Percentiles rank a stretch among this genome's conserved stretches.
Conservation (phyloP, 2,888 invertebrate species). For the Leptinotarsa juncta region DNA sequence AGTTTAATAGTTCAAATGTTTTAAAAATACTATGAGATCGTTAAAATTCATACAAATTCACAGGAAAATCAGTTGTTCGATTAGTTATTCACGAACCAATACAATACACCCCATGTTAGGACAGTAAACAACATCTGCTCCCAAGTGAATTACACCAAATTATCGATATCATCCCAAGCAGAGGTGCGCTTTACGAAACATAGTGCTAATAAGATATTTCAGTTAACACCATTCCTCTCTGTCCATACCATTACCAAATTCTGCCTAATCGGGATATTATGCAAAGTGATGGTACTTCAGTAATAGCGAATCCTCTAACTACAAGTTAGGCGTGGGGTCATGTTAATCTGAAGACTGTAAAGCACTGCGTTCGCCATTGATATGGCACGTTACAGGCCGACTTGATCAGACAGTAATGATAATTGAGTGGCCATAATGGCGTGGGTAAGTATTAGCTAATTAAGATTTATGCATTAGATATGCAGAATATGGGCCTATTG, state of each 20-base stretch:
- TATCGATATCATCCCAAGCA: slow-evolving; percentile 28
- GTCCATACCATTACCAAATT: slow-evolving; percentile 45
- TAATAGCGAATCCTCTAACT: slow-evolving; percentile 37
- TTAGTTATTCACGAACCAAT: too few species aligned
- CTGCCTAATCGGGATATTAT: slow-evolving; percentile 45
- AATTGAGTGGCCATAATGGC: slow-evolving; percentile 61
- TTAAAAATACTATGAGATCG: too few species aligned
- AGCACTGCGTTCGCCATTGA: slow-evolving; percentile 55
- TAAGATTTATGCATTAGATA: slow-evolving; percentile 63
- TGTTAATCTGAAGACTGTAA: slow-evolving; percentile 46
- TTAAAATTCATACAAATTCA: too few species aligned
- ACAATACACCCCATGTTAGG: too few species aligned
- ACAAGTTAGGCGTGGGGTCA: slow-evolving; percentile 33
- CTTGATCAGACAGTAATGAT: slow-evolving; percentile 59
- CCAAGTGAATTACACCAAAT: slow-evolving; percentile 25
- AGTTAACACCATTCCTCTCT: slow-evolving; percentile 38
- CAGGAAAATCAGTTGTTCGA: too few species aligned
- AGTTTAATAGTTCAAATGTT: too few species aligned
- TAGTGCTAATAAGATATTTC: slow-evolving; percentile 42
- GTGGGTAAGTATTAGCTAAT: slow-evolving; percentile 60
- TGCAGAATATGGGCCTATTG: slow-evolving; percentile 50
- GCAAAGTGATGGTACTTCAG: slow-evolving; percentile 40
- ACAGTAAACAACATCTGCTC: neutral
- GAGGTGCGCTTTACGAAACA: slow-evolving; percentile 27
- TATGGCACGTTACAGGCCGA: slow-evolving; percentile 57